A percentile compares a stretch with the other conserved stretches of the same genome.
Evolutionary conservation across 1,140 invertebrate genomes (phyloP).

Genomic region (Laodelphax striatellus): DNA sequence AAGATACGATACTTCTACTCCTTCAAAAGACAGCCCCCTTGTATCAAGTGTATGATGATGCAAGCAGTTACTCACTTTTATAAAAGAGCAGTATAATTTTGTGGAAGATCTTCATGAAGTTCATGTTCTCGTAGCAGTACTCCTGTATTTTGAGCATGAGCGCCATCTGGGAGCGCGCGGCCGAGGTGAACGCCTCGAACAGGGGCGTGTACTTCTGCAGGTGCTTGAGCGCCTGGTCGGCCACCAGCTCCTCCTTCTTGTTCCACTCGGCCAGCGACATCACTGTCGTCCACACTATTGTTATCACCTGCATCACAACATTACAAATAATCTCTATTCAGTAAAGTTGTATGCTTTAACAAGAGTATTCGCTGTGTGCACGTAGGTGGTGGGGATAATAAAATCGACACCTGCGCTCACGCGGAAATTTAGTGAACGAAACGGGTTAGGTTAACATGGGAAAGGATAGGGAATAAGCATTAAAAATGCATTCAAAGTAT

Average conservation of each 20-base stretch:
- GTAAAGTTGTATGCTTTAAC: too few relatives aligned
- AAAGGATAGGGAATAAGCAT: too few relatives aligned
- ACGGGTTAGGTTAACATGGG: too few relatives aligned
- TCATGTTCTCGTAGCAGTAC: slow-evolving; percentile 97
- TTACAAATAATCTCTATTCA: too few relatives aligned
- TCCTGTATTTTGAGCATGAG: slow-evolving; percentile 87
- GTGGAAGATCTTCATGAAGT: slow-evolving; percentile 96
- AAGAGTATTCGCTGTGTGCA: too few relatives aligned
- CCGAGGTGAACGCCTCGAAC: slow-evolving; percentile 73
- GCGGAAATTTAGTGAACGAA: too few relatives aligned
- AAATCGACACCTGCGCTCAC: too few relatives aligned
- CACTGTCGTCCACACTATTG: slow-evolving; percentile 72
- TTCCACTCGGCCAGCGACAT: slow-evolving; percentile 95
- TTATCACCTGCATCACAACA: slow-evolving; percentile 30
- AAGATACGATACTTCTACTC: too few relatives aligned
- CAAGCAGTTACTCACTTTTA: slow-evolving; percentile 56
- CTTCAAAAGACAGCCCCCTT: too few relatives aligned
- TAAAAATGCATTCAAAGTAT: too few relatives aligned
- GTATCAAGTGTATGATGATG: too few relatives aligned
- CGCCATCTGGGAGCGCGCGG: slow-evolving; percentile 72
- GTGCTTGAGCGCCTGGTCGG: slow-evolving; percentile 88
- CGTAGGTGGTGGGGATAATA: too few relatives aligned
- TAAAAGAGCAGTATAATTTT: slow-evolving; percentile 94
- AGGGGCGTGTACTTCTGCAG: slow-evolving; percentile 73
- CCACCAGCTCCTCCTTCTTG: slow-evolving; percentile 93